Evolutionary conservation across 2,113 vertebrate genomes (phyloP), one percentile per base, ranked within the genome.

Genomic region (Puffinus mauretanicus): DNA sequence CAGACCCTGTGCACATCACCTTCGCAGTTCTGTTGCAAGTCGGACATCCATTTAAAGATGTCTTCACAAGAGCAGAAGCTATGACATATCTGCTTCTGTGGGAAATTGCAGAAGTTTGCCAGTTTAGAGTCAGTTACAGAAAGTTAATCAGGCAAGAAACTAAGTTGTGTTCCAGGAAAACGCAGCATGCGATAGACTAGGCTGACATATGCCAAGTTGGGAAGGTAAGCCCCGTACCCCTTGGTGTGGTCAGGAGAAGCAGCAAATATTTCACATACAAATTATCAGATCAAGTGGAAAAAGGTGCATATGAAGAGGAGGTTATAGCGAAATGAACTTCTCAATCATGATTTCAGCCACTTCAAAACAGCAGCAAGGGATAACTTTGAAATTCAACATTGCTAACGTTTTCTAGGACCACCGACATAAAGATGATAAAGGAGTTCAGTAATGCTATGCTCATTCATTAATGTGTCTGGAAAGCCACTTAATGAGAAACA

Each of bases 401-500:
- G 40, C 32, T 75, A 78, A 64, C 18, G 12, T 65, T 64, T 92
- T 40, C 82, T 64, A 95, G 71, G 82, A 93, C 49, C 61, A 80
- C 49, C 8, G 51, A 64, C 16, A 69, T 8, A 96, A 97, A 95
- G 54, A 89, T 60, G 66, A 84, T 47, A 79, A 88, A 96, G 34
- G 26, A 87, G 12, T 66, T 69, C 42, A 79, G 72, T 72, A 80
- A 44, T 13, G 22, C 22, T 40, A 25, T 21, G 7, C 11, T 72
- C 32, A 78, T n/a, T 52, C 60, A 44, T 32, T 26, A 65, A 81
- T 25, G 10, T 2, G 6, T n/a, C 30, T 18, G 38, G 42, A 90
- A 87, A 87, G 38, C 11, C 40, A 42, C 27, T 62, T 80, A 13
- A 82, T 42, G 29, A 60, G 66, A 57, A 94, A 38, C 4, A 58